Percentiles rank a stretch among this genome's conserved stretches.
phyloP scores from a whole-genome alignment of 2,888 invertebrate genomes.

The Trichogramma dendrolimi region DNA sequence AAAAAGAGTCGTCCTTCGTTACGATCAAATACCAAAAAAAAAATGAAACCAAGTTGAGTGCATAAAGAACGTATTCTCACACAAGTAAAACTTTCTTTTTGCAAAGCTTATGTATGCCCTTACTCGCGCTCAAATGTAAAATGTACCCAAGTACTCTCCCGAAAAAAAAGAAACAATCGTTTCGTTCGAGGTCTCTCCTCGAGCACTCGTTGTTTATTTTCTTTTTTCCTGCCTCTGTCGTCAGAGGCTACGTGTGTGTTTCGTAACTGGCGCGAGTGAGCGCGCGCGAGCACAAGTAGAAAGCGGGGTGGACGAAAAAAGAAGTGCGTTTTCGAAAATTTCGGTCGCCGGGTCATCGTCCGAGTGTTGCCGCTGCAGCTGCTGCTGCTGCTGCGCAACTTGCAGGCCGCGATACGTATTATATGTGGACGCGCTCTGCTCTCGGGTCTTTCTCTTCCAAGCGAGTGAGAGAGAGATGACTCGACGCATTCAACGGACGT shows the following conservation, averaged over 20 bases:
- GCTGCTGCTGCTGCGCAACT: conserved; percentile 23
- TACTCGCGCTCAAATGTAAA: no score
- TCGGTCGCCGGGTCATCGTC: conserved; percentile 47
- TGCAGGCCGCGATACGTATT: conserved; percentile 18
- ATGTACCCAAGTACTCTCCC: not conserved
- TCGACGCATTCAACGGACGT: conserved; percentile 6
- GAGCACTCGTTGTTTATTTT: not conserved
- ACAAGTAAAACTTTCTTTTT: not conserved
- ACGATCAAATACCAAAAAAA: not conserved
- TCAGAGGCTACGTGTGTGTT: no score
- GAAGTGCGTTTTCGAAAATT: conserved; percentile 39
- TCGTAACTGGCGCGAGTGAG: no score
- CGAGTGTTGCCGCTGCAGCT: conserved; percentile 46
- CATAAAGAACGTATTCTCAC: conserved; percentile 14
- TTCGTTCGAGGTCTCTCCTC: conserved; percentile 9
- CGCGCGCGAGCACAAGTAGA: not conserved
- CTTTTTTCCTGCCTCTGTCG: not conserved
- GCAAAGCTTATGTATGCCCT: no score
- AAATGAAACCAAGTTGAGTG: conserved; percentile 1
- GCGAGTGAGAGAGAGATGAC: conserved; percentile 1
- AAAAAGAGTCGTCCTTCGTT: conserved; percentile 1
- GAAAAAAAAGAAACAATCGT: conserved; percentile 1
- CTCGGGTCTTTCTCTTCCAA: conserved; percentile 12
- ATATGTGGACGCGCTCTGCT: not conserved
- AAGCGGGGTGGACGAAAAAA: not conserved